phyloP scores from a whole-genome alignment of 1,140 invertebrate genomes.

The Drosophila ironensis region DNA sequence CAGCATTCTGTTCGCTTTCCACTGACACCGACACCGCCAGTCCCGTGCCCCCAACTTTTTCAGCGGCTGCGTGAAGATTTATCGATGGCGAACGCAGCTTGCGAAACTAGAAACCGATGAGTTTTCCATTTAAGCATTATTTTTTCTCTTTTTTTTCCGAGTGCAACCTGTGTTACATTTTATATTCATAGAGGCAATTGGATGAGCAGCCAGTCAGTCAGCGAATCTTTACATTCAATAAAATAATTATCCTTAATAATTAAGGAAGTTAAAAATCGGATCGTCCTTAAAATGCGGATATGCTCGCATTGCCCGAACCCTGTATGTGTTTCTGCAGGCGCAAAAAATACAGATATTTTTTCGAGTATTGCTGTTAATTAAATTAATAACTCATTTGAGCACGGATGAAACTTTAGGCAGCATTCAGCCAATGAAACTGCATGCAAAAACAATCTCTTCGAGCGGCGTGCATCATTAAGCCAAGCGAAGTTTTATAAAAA shows the following conservation, averaged over 20 bases:
- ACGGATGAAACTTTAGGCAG: slow-evolving; percentile 30
- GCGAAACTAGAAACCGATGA: slow-evolving; percentile 40
- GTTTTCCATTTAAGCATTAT: slow-evolving; percentile 37
- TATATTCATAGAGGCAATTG: slow-evolving; percentile 32
- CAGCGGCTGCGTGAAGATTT: slow-evolving; percentile 46
- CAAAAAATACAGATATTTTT: no score
- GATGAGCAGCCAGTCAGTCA: not conserved
- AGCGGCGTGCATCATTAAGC: slow-evolving; percentile 42
- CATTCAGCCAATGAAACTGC: slow-evolving; percentile 56
- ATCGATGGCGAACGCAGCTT: slow-evolving; percentile 56
- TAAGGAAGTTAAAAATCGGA: no score
- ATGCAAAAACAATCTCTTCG: not conserved
- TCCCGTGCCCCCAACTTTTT: not conserved
- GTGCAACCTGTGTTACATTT: slow-evolving; percentile 20
- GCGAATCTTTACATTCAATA: no score
- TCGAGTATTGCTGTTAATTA: slow-evolving; percentile 73
- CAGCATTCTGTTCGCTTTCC: slow-evolving; percentile 28
- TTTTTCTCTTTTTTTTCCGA: slow-evolving; percentile 17
- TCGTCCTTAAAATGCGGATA: no score
- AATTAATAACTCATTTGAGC: slow-evolving; percentile 72
- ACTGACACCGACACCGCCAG: no score
- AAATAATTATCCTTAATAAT: no score
- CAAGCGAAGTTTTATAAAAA: slow-evolving; percentile 51
- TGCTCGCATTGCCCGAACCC: no score
- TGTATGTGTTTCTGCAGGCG: no score